Base-by-base conservation (phyloP, 2,888 invertebrate species). In the Apoda limacodes region DNA sequence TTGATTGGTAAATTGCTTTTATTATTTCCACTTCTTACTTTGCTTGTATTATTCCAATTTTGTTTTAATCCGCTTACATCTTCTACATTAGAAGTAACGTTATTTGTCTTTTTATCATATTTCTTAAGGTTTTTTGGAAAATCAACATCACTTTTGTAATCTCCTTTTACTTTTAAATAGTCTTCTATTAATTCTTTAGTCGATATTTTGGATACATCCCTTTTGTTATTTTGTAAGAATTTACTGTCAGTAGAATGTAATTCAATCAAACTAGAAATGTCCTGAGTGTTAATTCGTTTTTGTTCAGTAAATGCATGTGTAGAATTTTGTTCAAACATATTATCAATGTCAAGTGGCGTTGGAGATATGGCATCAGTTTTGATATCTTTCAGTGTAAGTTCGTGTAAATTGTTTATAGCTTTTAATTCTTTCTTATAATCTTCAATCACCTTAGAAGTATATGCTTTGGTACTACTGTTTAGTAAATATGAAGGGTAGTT, bases 381-480 rank as follows among this genome's bases (percentile, higher is more conserved):
- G 28, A 82, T 71, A 57, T 82, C 82, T 60, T 80, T 80, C 2
- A 82, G 39, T 5, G 82, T 78, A 5, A 82, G 60, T 35, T 78
- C 68, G 34, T 82, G 82, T 19, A 80, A 52, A 44, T 61, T 75
- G 35, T 82, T 76, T 22, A 82, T 82, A 31, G 81, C 71, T 50
- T 75, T 68, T 40, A 82, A 54, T 55, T 82, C 82, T 43, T 66
- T 76, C 50, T 75, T 82, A 38, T 82, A 82, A 53, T 82, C 82
- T 55, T 81, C 80, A 32, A 82, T 81, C 3, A 82, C 81, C 54
- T 76, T 75, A 10, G 81, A 80, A 4, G 82, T 82, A 33, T 81
- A 82, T 0, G 75, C 71, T 60, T 80, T 82, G 13, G 71, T 74
- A 19, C 61, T 63, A 42, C 75, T 81, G 37, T 80, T 74, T 2